Percentiles rank a stretch among this genome's conserved stretches.
Evolutionary conservation across 1,140 invertebrate species (phyloP).

Genomic region (Lepidotrigona ventralis): DNA sequence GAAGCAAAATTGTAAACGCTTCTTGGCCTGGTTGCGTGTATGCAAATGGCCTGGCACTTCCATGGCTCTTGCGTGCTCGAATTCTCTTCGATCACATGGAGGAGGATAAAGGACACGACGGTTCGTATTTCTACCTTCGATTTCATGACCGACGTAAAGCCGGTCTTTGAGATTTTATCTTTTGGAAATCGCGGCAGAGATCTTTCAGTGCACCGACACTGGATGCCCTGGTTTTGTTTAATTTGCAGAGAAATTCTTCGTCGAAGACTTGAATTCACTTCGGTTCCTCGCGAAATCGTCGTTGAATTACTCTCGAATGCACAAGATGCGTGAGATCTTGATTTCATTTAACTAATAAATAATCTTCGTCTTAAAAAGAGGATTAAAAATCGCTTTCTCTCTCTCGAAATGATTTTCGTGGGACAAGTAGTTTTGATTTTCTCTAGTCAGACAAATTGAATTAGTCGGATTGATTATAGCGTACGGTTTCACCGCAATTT

Average conservation of each 20-base stretch:
- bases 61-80: background rate
- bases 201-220: background rate
- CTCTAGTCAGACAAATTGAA: background rate
- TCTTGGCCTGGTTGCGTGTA: conserved; percentile 2
- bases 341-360: too few species aligned
- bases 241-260: background rate
- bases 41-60: background rate
- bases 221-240: background rate
- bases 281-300: background rate
- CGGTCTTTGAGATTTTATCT: background rate
- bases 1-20: too few species aligned
- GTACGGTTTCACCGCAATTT: background rate
- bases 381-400: too few species aligned
- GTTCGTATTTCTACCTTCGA: background rate
- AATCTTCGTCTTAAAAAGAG: too few species aligned
- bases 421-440: background rate
- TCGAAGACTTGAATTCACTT: background rate
- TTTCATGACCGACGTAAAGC: background rate
- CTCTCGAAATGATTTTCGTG: background rate
- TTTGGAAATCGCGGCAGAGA: background rate
- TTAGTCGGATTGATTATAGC: background rate
- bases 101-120: background rate
- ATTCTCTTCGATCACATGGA: background rate
- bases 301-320: too few species aligned
- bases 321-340: too few species aligned